Evolutionary conservation across 2,113 vertebrate genomes (phyloP).

Genomic region (Hyaena hyaena): DNA sequence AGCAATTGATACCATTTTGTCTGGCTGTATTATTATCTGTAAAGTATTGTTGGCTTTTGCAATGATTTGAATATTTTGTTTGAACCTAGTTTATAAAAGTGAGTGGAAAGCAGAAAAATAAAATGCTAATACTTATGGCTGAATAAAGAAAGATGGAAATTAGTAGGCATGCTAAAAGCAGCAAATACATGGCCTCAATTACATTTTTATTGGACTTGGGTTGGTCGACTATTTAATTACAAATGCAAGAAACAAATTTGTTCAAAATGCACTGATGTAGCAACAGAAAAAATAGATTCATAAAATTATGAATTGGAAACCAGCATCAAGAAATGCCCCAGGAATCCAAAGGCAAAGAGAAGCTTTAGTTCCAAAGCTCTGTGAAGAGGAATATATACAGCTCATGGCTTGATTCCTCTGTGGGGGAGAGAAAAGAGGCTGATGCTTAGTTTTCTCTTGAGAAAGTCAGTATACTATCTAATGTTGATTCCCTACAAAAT

Average conservation of each 20-base stretch:
- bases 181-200: constrained; percentile 31
- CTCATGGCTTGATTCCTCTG: background rate
- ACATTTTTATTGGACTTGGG: constrained; percentile 19
- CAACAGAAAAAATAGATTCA: constrained; percentile 4
- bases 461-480: background rate
- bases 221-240: constrained; percentile 21
- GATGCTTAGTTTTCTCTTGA: constrained; percentile 45
- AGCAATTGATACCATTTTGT: background rate
- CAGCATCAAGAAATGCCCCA: constrained; percentile 19
- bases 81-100: constrained; percentile 47
- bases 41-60: background rate
- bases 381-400: background rate
- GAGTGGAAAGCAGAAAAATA: constrained; percentile 28
- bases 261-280: constrained; percentile 30
- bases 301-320: constrained; percentile 37
- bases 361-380: background rate
- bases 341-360: constrained; percentile 1
- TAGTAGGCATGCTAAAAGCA: constrained; percentile 51
- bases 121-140: background rate
- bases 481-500: background rate
- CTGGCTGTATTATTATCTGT: background rate
- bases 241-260: constrained; percentile 7
- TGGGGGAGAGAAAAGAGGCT: background rate
- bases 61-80: constrained; percentile 29
- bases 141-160: constrained; percentile 55